Evolutionary conservation across 1,140 invertebrate genomes (phyloP).

Genomic region (Chironomus tepperi): DNA sequence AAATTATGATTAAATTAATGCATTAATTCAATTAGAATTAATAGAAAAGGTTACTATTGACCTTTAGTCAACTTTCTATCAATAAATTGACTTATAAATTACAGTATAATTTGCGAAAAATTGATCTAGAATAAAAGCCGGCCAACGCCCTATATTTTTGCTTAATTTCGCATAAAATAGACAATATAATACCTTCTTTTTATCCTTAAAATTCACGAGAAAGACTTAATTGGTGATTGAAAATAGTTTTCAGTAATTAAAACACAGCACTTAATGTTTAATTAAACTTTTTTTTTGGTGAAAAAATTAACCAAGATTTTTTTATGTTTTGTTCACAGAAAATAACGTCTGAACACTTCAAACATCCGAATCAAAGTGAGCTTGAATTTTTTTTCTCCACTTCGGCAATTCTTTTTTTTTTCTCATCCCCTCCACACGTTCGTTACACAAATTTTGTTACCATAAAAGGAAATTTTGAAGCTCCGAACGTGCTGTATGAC

Average conservation of each 20-base stretch:
- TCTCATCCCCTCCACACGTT: neutral
- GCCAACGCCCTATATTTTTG: neutral
- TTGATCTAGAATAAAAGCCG: neutral
- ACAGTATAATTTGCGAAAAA: neutral
- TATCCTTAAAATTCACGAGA: neutral
- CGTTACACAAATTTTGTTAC: neutral
- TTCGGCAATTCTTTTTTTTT: neutral
- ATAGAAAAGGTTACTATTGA: neutral
- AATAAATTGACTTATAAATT: neutral
- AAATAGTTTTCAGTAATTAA: conserved; percentile 3
- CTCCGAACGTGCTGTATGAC: neutral
- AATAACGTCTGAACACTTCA: conserved; percentile 5
- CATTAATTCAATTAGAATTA: neutral
- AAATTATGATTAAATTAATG: neutral
- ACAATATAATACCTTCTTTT: neutral
- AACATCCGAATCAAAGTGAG: neutral
- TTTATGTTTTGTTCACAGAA: neutral
- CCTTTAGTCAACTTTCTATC: neutral
- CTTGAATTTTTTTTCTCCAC: conserved; percentile 1
- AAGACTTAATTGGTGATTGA: conserved; percentile 9
- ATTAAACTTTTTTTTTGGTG: conserved; percentile 17
- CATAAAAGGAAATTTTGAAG: conserved; percentile 8
- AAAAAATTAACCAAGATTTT: neutral
- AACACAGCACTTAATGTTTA: conserved; percentile 3
- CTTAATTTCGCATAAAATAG: neutral